Conservation (phyloP, 2,113 vertebrate genomes). For the Mobula birostris region DNA sequence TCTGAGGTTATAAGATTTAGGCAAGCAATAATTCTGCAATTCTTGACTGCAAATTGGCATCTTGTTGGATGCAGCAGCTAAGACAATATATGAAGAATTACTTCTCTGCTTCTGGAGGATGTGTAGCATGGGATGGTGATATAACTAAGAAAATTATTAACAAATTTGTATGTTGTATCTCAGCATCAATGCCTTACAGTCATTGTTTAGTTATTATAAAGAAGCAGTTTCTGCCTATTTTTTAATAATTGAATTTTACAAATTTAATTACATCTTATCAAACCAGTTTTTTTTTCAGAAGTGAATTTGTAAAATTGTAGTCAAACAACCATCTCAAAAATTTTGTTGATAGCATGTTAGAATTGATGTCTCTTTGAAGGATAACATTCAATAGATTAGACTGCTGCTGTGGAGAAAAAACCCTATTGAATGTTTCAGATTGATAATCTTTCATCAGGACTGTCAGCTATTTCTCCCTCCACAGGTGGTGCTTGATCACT, state of each 20-base stretch:
- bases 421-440: too few species aligned
- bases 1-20: background rate
- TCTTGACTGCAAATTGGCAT: background rate
- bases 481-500: too few species aligned
- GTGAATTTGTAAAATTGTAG: background rate
- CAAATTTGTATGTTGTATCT: background rate
- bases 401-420: too few species aligned
- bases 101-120: background rate
- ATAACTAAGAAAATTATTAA: background rate
- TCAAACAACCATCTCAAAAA: background rate
- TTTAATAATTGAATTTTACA: background rate
- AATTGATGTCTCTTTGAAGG: background rate
- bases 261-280: background rate
- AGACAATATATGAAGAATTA: slow-evolving; percentile 13
- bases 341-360: background rate
- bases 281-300: background rate
- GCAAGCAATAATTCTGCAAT: background rate
- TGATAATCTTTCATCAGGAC: too few species aligned
- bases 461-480: too few species aligned
- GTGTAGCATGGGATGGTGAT: background rate
- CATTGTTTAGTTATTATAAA: background rate
- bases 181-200: background rate
- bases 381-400: background rate
- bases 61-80: background rate
- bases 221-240: background rate